A percentile compares a stretch with the other conserved stretches of the same genome.
Evolutionary conservation across 2,888 invertebrate species (phyloP).

Genomic region (Pandemis heparana): DNA sequence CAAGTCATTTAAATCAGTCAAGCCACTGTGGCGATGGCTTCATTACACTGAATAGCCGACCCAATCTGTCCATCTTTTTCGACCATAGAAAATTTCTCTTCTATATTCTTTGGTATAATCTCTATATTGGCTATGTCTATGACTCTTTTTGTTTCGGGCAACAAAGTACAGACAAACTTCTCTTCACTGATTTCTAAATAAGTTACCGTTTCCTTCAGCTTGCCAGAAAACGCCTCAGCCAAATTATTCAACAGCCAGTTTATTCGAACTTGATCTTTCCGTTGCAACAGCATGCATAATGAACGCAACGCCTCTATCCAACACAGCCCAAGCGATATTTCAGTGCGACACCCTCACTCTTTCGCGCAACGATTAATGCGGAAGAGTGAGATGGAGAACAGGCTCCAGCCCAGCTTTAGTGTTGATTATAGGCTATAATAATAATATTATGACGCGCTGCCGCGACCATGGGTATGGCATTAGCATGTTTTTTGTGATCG

Average conservation of each 20-base stretch:
- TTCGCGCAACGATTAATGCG: not conserved
- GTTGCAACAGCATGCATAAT: slow-evolving; percentile 28
- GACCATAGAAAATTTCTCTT: no score
- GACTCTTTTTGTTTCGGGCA: not conserved
- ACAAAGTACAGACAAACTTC: not conserved
- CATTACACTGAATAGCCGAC: no score
- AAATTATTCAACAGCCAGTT: slow-evolving; percentile 14
- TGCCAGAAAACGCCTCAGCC: not conserved
- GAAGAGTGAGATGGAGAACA: not conserved
- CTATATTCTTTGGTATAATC: no score
- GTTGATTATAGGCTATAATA: not conserved
- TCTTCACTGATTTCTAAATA: not conserved
- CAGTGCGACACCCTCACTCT: not conserved
- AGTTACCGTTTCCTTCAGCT: slow-evolving; percentile 1
- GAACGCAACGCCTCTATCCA: slow-evolving; percentile 2
- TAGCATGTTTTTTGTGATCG: slow-evolving; percentile 14
- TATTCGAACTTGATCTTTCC: slow-evolving; percentile 20
- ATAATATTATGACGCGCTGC: not conserved
- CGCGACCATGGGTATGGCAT: not conserved
- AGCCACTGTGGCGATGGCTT: no score
- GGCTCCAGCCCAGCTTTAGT: not conserved
- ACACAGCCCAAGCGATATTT: not conserved
- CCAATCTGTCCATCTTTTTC: no score
- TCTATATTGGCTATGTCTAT: not conserved
- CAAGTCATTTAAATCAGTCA: no score